These are phyloP conservation scores for Cydia amplana DNA, from an alignment of 1,140 invertebrate genomes.

Conservation along the genomic window DNA sequence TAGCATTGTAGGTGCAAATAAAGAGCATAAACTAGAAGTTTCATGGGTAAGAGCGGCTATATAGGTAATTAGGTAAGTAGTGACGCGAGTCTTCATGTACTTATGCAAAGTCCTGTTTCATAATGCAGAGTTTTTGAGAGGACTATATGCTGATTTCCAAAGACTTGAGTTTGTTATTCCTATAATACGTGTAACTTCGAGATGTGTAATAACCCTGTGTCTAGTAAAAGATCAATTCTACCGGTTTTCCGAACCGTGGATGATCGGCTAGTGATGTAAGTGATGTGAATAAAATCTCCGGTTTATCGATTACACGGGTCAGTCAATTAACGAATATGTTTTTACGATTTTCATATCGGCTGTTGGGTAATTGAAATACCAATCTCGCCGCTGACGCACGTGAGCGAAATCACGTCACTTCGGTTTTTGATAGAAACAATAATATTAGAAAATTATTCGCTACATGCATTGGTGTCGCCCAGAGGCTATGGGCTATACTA, in stretches of 20 bases:
- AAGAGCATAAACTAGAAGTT: too few relatives aligned
- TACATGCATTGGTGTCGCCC: background rate
- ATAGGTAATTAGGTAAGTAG: too few relatives aligned
- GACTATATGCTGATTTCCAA: too few relatives aligned
- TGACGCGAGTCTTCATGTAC: too few relatives aligned
- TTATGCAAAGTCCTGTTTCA: too few relatives aligned
- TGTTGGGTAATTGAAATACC: conserved; percentile 50
- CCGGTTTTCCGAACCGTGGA: background rate
- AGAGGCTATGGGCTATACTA: too few relatives aligned
- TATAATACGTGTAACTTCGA: too few relatives aligned
- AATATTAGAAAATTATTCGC: background rate
- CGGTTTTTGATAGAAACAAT: conserved; percentile 19
- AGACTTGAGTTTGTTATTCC: too few relatives aligned
- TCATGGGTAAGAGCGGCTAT: too few relatives aligned
- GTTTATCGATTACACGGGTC: conserved; percentile 45
- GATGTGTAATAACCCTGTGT: too few relatives aligned
- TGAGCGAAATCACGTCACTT: conserved; percentile 37
- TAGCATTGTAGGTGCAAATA: too few relatives aligned
- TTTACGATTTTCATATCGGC: conserved; percentile 59
- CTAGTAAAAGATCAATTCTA: background rate
- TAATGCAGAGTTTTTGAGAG: too few relatives aligned
- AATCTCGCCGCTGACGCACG: conserved; percentile 58
- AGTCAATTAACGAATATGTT: conserved; percentile 55
- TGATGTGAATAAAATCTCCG: conserved; percentile 8
- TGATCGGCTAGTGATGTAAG: background rate